Evolutionary conservation across 2,113 vertebrate genomes (phyloP).

Genomic region (Chelonoidis abingdonii): DNA sequence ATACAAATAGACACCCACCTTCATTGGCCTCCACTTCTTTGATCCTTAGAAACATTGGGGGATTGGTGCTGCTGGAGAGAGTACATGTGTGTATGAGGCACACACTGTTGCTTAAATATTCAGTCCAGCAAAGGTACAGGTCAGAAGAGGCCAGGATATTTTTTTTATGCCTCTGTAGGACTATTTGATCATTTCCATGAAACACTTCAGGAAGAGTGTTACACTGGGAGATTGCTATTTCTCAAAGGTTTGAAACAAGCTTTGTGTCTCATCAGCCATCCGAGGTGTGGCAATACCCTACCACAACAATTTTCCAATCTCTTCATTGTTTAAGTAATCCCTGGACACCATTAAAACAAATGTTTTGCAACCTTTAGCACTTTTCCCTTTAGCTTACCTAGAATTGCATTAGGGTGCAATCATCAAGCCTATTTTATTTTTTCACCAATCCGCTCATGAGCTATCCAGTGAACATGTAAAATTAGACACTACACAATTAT

Average conservation of each 20-base stretch:
- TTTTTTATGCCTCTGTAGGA: too few relatives aligned
- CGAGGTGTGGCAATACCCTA: neutral
- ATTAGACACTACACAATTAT: neutral
- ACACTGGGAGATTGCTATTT: neutral
- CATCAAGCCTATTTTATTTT: rapidly evolving
- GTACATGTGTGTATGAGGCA: too few relatives aligned
- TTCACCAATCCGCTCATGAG: neutral
- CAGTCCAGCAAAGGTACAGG: neutral
- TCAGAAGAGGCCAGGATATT: neutral
- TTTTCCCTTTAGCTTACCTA: neutral
- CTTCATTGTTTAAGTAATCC: neutral
- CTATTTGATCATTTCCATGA: neutral
- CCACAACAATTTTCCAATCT: neutral
- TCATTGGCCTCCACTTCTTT: too few relatives aligned
- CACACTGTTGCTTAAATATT: neutral
- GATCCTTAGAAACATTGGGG: too few relatives aligned
- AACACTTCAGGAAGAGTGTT: neutral
- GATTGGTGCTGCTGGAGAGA: too few relatives aligned
- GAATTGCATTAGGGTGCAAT: neutral
- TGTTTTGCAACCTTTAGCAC: neutral
- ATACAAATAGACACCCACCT: too few relatives aligned
- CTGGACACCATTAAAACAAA: neutral
- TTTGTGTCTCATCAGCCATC: neutral
- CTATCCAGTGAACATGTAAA: neutral
- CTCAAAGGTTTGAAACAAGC: neutral